These are phyloP conservation scores for Tetramorium simillimum DNA, from an alignment of 1,140 invertebrate species.

Conservation along the genomic window DNA sequence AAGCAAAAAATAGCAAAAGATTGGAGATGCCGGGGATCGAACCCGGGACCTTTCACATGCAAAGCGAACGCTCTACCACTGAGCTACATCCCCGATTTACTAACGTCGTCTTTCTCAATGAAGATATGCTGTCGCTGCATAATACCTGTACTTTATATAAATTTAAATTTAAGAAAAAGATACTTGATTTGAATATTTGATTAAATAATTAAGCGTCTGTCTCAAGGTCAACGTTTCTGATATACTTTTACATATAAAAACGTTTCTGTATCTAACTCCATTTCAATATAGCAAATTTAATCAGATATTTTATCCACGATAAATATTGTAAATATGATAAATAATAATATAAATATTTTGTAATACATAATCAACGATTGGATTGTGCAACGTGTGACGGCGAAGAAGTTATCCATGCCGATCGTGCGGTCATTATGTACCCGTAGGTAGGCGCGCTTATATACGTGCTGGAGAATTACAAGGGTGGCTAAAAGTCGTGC, in stretches of 20 bases:
- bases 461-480: conserved; percentile 79
- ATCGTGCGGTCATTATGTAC: conserved; percentile 71
- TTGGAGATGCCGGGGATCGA: conserved; percentile 90
- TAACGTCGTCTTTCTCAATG: neutral
- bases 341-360: conserved; percentile 27
- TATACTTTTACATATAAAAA: neutral
- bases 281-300: neutral
- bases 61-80: conserved; percentile 89
- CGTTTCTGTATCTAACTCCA: neutral
- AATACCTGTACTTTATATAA: neutral
- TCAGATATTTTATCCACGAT: neutral
- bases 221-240: neutral
- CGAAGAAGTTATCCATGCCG: conserved; percentile 72
- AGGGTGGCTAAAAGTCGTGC: conserved; percentile 78
- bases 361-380: conserved; percentile 40
- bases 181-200: neutral
- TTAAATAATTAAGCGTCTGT: neutral
- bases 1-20: conserved; percentile 73
- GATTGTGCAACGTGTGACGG: neutral
- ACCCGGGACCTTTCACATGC: conserved; percentile 91
- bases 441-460: conserved; percentile 29
- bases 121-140: fast-evolving
- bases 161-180: neutral
- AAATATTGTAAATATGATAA: conserved; percentile 60
- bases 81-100: conserved; percentile 82